A percentile compares a stretch with the other conserved stretches of the same genome.
phyloP scores from a whole-genome alignment of 2,888 invertebrate species.

The Agrotis exclamationis region DNA sequence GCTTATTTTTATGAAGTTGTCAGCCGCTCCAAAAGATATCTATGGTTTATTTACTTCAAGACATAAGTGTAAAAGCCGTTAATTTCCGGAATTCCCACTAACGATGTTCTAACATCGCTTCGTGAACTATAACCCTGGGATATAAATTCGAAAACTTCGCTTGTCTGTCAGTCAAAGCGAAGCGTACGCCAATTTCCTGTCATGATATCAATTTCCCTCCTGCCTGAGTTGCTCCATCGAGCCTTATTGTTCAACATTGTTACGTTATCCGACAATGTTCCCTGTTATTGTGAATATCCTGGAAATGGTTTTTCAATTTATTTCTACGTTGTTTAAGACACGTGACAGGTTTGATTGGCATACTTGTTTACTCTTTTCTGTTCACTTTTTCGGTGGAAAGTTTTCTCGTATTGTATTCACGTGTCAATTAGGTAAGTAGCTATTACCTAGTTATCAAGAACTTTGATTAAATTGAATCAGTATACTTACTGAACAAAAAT shows the following conservation, averaged over 20 bases:
- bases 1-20: too few relatives aligned
- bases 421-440: too few relatives aligned
- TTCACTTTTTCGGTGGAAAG: slow-evolving; percentile 1
- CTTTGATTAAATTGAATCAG: slow-evolving; percentile 17
- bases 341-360: slow-evolving; percentile 7
- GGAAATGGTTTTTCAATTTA: slow-evolving; percentile 24
- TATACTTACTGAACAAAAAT: slow-evolving; percentile 16
- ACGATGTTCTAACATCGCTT: slow-evolving; percentile 13
- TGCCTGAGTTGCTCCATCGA: slow-evolving; percentile 26
- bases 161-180: slow-evolving; percentile 14
- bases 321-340: neutral
- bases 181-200: slow-evolving; percentile 61
- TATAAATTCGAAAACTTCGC: slow-evolving; percentile 39
- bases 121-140: slow-evolving; percentile 13
- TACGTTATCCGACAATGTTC: slow-evolving; percentile 21
- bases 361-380: slow-evolving; percentile 6
- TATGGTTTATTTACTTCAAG: too few relatives aligned
- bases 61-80: neutral
- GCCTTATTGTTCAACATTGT: slow-evolving; percentile 25
- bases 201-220: slow-evolving; percentile 61
- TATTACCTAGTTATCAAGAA: neutral
- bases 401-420: too few relatives aligned
- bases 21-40: too few relatives aligned
- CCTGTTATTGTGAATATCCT: slow-evolving; percentile 1
- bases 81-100: slow-evolving; percentile 17